These are phyloP conservation scores for Pterocles gutturalis DNA, from an alignment of 2,113 vertebrate genomes.

Conservation along the genomic window DNA sequence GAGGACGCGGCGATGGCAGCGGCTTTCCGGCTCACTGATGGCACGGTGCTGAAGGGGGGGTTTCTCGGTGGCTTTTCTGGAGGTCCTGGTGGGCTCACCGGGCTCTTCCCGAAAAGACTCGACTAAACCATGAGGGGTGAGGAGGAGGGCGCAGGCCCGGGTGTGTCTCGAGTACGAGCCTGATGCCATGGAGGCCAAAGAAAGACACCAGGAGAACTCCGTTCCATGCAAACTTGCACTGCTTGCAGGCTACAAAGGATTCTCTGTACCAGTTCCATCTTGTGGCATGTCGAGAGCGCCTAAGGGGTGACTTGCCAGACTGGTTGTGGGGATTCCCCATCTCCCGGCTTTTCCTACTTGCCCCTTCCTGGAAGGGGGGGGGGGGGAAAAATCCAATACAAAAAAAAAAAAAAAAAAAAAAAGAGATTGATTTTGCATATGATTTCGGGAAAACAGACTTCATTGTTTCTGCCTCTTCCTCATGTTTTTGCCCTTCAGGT, in stretches of 20 bases:
- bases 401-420: background rate
- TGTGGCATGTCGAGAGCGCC: constrained; percentile 44
- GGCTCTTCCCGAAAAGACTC: background rate
- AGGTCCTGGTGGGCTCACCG: background rate
- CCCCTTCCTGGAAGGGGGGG: background rate
- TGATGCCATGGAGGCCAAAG: constrained; percentile 65
- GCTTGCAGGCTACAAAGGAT: constrained; percentile 86
- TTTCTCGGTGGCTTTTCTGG: background rate
- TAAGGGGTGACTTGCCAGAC: constrained; percentile 68
- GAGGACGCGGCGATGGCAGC: background rate
- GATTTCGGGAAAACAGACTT: constrained; percentile 39
- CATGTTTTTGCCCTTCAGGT: constrained; percentile 45
- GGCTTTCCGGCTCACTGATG: background rate
- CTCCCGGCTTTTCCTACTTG: constrained; percentile 21
- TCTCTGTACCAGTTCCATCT: constrained; percentile 48
- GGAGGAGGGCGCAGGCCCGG: constrained; percentile 35
- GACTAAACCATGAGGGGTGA: background rate
- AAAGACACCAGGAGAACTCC: constrained; percentile 79
- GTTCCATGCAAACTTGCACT: constrained; percentile 89
- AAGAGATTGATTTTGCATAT: background rate
- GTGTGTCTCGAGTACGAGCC: constrained; percentile 13
- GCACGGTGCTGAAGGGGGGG: background rate
- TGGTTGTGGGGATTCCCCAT: constrained; percentile 38
- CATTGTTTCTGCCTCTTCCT: constrained; percentile 45
- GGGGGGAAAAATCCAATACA: background rate